Conservation (phyloP, 2,113 vertebrate genomes). For the Scolopax mira region DNA sequence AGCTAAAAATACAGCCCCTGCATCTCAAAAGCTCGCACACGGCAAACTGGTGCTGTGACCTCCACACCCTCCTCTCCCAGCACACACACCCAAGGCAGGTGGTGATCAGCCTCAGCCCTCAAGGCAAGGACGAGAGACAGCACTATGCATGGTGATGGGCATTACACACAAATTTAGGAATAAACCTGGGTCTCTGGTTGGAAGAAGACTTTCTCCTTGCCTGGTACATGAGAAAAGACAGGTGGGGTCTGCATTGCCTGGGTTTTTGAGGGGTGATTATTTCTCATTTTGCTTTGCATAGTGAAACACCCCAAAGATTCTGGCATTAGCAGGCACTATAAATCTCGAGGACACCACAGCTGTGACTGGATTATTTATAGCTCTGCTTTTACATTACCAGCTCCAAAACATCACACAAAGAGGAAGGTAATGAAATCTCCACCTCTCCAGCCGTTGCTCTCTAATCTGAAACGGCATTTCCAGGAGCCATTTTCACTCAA, state of each 20-base stretch:
- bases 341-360: conserved; percentile 68
- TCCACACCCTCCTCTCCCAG: background rate
- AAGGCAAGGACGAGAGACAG: background rate
- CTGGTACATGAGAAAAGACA: background rate
- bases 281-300: conserved; percentile 41
- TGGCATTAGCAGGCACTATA: conserved; percentile 57
- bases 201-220: background rate
- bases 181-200: background rate
- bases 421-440: conserved; percentile 73
- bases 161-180: background rate
- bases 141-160: background rate
- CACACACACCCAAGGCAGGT: background rate
- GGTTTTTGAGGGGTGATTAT: background rate
- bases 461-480: conserved; percentile 64
- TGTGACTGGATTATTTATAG: conserved; percentile 79
- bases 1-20: conserved; percentile 71
- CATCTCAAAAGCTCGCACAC: conserved; percentile 35
- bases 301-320: conserved; percentile 46
- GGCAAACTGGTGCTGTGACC: conserved; percentile 30
- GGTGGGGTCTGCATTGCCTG: background rate
- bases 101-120: background rate
- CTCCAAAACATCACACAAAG: conserved; percentile 73
- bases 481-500: conserved; percentile 65
- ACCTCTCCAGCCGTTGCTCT: conserved; percentile 35
- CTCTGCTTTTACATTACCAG: conserved; percentile 67